Base-by-base conservation (phyloP, 1,140 invertebrate genomes). In the Penaeus chinensis region DNA sequence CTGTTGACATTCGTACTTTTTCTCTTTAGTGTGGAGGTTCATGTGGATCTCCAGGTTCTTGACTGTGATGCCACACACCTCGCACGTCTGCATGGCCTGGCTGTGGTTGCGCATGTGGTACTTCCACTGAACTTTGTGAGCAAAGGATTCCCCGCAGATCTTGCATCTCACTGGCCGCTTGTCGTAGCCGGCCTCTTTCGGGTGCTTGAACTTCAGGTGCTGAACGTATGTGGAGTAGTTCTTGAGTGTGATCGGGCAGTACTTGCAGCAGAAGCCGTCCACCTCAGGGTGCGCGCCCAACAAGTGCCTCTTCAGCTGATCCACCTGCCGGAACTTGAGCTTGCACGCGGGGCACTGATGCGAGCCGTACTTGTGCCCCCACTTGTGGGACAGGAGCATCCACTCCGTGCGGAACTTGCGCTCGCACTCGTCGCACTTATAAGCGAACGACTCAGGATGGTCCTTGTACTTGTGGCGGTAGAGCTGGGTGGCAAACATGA, bases 201-300 rank as follows among this genome's bases (percentile, higher is more conserved):
- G 88, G 77, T 89, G 88, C 42, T 89, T 89, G 65, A 89, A 85
- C 47, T 89, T 89, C 0, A 85, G 63, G 74, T 89, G 88, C 27
- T 80, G 69, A 24, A 89, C 79, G 62, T 85, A 89, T 5, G 88
- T 89, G 22, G 83, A 80, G 69, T 89, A 89, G 74, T 84, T 89
- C 61, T 89, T 89, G 10, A 89, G 80, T 24, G 63, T 81, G 20
- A 61, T 60, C 13, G 84, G 61, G 42, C 88, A 89, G 60, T 65
- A 85, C 54, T 89, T 89, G 62, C 88, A 89, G 37, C 69, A 79
- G 47, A 82, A 81, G 65, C 88, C 88, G 32, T 89, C 80, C 37
- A 85, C 24, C 47, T 85, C 83, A 8, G 88, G 88, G 47, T 89
- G 88, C 37, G 62, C 83, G 74, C 65, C 79, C 19, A 82, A 54